phyloP scores from a whole-genome alignment of 2,888 invertebrate species.

The Meandrusa payeni region DNA sequence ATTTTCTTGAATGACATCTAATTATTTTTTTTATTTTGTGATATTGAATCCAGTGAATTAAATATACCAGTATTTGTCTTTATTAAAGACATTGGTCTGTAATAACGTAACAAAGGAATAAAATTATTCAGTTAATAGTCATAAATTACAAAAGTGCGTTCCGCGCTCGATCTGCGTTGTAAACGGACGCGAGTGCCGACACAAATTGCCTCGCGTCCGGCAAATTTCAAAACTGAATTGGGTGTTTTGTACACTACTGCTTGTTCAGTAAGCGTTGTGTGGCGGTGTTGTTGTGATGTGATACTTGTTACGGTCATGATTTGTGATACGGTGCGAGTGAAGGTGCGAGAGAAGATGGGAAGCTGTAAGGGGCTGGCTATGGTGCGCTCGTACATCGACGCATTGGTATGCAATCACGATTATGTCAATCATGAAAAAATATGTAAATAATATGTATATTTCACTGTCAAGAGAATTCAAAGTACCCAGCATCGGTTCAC shows the following conservation, averaged over 20 bases:
- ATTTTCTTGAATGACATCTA: too few species aligned
- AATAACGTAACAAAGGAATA: conserved; percentile 6
- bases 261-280: conserved; percentile 40
- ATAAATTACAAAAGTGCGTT: conserved; percentile 31
- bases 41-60: too few species aligned
- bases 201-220: conserved; percentile 61
- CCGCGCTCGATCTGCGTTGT: conserved; percentile 29
- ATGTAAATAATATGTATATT: too few species aligned
- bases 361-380: conserved; percentile 66
- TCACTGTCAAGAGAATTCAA: too few species aligned
- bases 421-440: too few species aligned
- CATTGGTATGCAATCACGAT: conserved; percentile 47
- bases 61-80: not conserved
- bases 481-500: too few species aligned
- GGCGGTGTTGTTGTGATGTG: conserved; percentile 37
- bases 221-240: conserved; percentile 57
- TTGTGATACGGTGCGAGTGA: conserved; percentile 64
- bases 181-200: conserved; percentile 36
- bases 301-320: conserved; percentile 44
- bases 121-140: conserved; percentile 24
- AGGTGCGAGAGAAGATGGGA: conserved; percentile 67
- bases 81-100: not conserved
- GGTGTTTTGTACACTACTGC: conserved; percentile 40
- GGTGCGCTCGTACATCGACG: conserved; percentile 63
- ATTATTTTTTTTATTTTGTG: too few species aligned